These are phyloP conservation scores for Neosilurus hyrtlii DNA, from an alignment of 2,797 vertebrate species.

Conservation along the genomic window DNA sequence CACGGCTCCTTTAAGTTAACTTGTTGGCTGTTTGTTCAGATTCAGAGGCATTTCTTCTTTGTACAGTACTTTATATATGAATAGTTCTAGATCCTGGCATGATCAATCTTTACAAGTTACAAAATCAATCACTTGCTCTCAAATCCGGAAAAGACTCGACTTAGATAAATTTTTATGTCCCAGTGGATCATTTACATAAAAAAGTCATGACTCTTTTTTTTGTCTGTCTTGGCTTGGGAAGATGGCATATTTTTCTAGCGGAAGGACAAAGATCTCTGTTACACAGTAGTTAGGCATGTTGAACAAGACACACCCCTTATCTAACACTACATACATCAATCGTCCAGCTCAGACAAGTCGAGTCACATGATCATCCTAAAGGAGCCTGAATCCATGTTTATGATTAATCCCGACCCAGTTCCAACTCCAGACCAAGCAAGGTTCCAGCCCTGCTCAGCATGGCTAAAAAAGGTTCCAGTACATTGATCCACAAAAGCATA, in stretches of 20 bases:
- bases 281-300: neutral
- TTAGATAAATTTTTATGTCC: no score
- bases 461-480: neutral
- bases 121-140: neutral
- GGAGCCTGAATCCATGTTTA: neutral
- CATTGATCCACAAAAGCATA: slow-evolving; percentile 6
- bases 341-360: neutral
- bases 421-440: neutral
- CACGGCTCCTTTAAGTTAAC: no score
- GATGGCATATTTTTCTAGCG: neutral
- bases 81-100: neutral
- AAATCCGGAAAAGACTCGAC: no score
- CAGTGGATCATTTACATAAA: neutral
- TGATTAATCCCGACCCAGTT: neutral
- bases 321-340: neutral
- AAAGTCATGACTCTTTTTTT: neutral
- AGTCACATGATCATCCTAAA: neutral
- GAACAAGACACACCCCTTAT: neutral
- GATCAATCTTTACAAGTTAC: neutral
- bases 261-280: neutral
- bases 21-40: neutral
- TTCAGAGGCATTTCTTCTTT: no score
- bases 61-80: neutral
- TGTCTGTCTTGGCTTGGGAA: neutral
- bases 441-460: slow-evolving; percentile 9